phyloP scores from a whole-genome alignment of 2,113 vertebrate genomes.

The Platysternon megacephalum region DNA sequence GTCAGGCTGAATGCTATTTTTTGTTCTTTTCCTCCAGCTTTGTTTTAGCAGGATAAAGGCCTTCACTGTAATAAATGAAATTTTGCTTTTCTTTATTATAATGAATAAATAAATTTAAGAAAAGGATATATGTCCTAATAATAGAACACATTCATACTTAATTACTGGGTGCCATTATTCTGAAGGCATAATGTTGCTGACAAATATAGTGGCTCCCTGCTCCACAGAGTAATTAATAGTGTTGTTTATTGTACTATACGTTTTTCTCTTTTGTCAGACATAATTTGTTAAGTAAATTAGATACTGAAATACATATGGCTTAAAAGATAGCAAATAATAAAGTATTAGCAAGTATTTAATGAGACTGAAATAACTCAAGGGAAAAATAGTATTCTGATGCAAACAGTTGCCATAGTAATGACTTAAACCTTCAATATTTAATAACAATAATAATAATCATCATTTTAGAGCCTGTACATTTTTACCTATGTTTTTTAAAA shows the following conservation, averaged over 20 bases:
- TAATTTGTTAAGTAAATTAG: conserved; percentile 78
- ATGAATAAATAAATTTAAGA: conserved; percentile 50
- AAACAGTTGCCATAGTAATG: conserved; percentile 80
- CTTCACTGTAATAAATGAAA: conserved; percentile 34
- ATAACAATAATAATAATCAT: conserved; percentile 8
- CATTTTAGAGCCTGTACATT: conserved; percentile 52
- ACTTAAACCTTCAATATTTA: conserved; percentile 58
- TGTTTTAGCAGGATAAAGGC: conserved; percentile 63
- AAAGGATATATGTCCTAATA: conserved; percentile 50
- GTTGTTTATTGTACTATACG: conserved; percentile 68
- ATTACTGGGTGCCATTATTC: conserved; percentile 65
- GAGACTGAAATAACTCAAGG: conserved; percentile 68
- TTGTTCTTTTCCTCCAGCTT: conserved; percentile 51
- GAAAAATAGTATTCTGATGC: conserved; percentile 64
- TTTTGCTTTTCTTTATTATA: conserved; percentile 50
- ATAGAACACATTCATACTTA: conserved; percentile 62
- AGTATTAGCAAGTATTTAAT: conserved; percentile 76
- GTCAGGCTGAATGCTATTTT: not conserved
- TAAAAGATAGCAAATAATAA: conserved; percentile 72
- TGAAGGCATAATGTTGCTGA: conserved; percentile 51
- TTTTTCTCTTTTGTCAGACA: conserved; percentile 71
- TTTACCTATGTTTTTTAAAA: conserved; percentile 9
- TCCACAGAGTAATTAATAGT: conserved; percentile 70
- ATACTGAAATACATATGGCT: conserved; percentile 63
- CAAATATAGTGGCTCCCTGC: conserved; percentile 43